Conservation (phyloP, 2,888 invertebrate genomes). For the Bellardia bayeri region DNA sequence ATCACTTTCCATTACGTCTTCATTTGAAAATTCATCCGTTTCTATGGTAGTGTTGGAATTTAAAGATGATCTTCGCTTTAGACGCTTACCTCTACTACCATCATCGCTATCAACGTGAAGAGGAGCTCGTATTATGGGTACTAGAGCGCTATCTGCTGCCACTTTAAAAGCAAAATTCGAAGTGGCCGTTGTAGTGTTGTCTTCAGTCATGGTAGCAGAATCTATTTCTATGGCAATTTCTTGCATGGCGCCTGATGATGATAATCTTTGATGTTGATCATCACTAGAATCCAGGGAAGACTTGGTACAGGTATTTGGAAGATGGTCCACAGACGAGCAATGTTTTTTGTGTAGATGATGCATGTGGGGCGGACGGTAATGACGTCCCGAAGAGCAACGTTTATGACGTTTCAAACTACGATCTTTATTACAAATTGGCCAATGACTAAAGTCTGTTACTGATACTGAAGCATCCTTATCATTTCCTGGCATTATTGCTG, state of each 20-base stretch:
- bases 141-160: constrained; percentile 75
- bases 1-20: constrained; percentile 77
- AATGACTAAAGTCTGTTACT: constrained; percentile 56
- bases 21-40: constrained; percentile 79
- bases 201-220: constrained; percentile 82
- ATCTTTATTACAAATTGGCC: constrained; percentile 53
- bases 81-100: constrained; percentile 48
- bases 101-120: constrained; percentile 75
- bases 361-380: constrained; percentile 58
- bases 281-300: constrained; percentile 82
- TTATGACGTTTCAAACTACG: constrained; percentile 57
- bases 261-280: constrained; percentile 74
- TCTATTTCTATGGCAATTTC: constrained; percentile 82
- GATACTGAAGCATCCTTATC: constrained; percentile 31
- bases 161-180: constrained; percentile 81
- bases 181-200: constrained; percentile 81
- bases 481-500: constrained; percentile 23
- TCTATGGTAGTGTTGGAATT: constrained; percentile 80
- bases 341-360: constrained; percentile 67
- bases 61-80: constrained; percentile 75
- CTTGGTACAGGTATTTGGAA: constrained; percentile 77
- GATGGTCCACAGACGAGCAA: constrained; percentile 71
- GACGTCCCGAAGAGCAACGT: constrained; percentile 61
- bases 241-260: constrained; percentile 72
- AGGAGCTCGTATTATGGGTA: constrained; percentile 79